Evolutionary conservation across 2,113 vertebrate genomes (phyloP), one percentile per base, ranked within the genome.

Genomic region (Pseudorhombus dupliciocellatus): DNA sequence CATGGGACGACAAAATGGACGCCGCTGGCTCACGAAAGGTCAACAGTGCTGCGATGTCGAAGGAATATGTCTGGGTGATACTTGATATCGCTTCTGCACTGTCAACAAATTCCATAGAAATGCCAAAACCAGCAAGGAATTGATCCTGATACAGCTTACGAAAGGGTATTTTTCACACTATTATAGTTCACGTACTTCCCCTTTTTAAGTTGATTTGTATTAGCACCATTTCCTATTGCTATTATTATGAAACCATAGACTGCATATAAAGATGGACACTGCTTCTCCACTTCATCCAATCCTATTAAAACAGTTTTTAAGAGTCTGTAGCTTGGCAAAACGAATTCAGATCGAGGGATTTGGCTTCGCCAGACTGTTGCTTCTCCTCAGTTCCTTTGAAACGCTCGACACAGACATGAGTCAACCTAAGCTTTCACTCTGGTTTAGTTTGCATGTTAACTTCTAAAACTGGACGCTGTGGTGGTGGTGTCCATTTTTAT

Each of bases 381-480:
- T 42, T 73, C 65, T 63, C 5, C 52, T 48, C 46, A 40, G 31
- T 53, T 66, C 15, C 70, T 60, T n/a, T 48, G 24, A 11, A 59
- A 34, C 64, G 8, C 44, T 67, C 7, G 2, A 57, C 37, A 31
- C n/a, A 4, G 12, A 24, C 20, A 63, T 69, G 69, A 87, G 64
- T 83, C 62, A 79, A 60, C 40, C 30, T 66, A 73, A 79, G 63
- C 73, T 77, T 78, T 70, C 31, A 63, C 21, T 66, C 83, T 75
- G 63, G 63, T 79, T 75, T 44, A 66, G 22, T 62, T 83, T 75
- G 60, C 60, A 50, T 62, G 31, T 69, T 58, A 81, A 82, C 79
- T 86, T 85, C 83, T 82, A 72, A 80, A 87, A 84, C 60, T 60
- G 30, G 15, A 68, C 63, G 70, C 70, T 69, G 56, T 22, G 64